Evolutionary conservation across 92 coral and sea anemone species (phyloP).

Genomic region (Porites lobata): DNA sequence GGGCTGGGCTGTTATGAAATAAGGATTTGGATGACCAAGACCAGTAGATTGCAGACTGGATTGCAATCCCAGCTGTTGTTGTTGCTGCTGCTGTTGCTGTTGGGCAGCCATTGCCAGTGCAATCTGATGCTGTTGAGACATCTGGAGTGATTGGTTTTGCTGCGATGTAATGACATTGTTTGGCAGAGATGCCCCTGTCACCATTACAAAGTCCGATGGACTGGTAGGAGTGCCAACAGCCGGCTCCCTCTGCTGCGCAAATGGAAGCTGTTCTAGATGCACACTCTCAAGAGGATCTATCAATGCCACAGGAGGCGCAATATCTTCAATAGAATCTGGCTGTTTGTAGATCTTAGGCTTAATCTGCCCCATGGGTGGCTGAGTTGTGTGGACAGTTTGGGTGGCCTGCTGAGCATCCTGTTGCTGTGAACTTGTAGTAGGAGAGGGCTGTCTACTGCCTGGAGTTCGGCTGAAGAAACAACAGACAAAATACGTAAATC

Average conservation of each 20-base stretch:
- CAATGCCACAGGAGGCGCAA: conserved; percentile 74
- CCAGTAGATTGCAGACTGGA: conserved; percentile 73
- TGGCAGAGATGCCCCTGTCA: conserved; percentile 77
- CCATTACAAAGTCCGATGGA: conserved; percentile 94
- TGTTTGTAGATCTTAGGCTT: conserved; percentile 58
- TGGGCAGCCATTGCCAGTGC: conserved; percentile 87
- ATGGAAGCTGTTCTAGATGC: conserved; percentile 79
- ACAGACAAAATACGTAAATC: not conserved
- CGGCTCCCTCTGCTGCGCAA: conserved; percentile 78
- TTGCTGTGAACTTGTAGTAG: conserved; percentile 86
- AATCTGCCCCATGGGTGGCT: conserved; percentile 68
- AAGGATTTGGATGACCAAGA: conserved; percentile 87
- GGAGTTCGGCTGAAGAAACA: conserved; percentile 91
- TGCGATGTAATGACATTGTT: conserved; percentile 64
- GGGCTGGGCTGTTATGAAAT: conserved; percentile 86
- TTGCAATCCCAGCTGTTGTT: conserved; percentile 82
- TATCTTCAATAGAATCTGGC: conserved; percentile 66
- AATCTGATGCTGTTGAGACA: conserved; percentile 85
- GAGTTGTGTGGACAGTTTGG: conserved; percentile 59
- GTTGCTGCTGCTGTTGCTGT: conserved; percentile 76
- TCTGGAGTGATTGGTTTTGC: conserved; percentile 67
- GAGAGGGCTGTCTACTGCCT: conserved; percentile 97
- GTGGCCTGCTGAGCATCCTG: conserved; percentile 83
- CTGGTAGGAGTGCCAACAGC: conserved; percentile 88
- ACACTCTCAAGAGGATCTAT: conserved; percentile 88